Conservation (phyloP, 1,140 invertebrate genomes). For the Sminthurinus signatus region DNA sequence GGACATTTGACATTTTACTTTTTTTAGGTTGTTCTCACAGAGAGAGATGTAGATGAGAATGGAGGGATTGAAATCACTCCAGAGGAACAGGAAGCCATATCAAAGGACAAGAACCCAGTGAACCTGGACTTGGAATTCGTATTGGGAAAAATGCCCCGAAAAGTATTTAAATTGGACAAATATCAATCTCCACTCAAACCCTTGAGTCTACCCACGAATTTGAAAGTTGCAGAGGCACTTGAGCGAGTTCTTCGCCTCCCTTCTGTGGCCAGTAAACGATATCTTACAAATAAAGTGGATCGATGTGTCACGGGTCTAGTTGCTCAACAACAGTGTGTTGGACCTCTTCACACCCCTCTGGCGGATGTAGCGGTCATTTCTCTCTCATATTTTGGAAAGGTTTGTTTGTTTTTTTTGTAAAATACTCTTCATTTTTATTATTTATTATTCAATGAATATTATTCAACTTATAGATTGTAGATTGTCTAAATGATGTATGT, state of each 20-base stretch:
- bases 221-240: constrained; percentile 60
- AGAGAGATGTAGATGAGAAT: constrained; percentile 49
- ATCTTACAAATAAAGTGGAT: constrained; percentile 91
- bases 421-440: neutral
- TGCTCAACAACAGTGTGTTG: constrained; percentile 96
- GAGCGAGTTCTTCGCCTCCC: constrained; percentile 78
- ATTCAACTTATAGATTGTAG: no score
- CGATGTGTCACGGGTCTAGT: constrained; percentile 92
- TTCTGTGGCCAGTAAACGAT: constrained; percentile 89
- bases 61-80: constrained; percentile 45
- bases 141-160: constrained; percentile 77
- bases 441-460: neutral
- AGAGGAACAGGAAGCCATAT: constrained; percentile 24
- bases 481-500: no score
- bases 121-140: constrained; percentile 84
- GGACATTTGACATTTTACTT: neutral
- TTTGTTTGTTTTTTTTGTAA: constrained; percentile 24
- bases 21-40: constrained; percentile 58
- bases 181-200: constrained; percentile 38
- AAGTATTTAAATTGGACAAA: constrained; percentile 50
- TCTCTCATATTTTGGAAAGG: constrained; percentile 56
- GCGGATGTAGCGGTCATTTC: constrained; percentile 92
- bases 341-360: constrained; percentile 88
- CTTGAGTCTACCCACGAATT: constrained; percentile 52
- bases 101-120: constrained; percentile 57